Evolutionary conservation across 1,140 invertebrate species (phyloP).

Genomic region (Ridgeia piscesae): DNA sequence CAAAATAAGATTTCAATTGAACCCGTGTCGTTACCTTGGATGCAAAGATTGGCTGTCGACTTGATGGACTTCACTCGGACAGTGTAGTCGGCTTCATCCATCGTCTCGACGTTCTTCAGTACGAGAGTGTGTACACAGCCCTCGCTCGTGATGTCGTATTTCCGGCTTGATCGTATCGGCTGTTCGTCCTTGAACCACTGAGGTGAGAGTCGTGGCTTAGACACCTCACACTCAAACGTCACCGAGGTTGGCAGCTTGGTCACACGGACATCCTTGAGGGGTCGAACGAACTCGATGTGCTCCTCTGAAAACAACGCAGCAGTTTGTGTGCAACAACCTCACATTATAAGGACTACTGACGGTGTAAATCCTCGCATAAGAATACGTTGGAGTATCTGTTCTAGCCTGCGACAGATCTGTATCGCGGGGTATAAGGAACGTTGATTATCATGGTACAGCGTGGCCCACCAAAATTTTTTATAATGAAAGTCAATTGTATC

Average conservation of each 20-base stretch:
- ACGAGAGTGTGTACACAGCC: constrained; percentile 21
- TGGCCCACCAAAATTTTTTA: too few species aligned
- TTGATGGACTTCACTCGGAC: constrained; percentile 57
- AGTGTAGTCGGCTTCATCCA: constrained; percentile 40
- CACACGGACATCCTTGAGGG: constrained; percentile 47
- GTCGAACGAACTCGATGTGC: constrained; percentile 46
- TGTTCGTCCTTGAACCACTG: constrained; percentile 43
- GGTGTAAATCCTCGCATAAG: background rate
- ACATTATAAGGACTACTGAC: background rate
- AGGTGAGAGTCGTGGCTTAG: constrained; percentile 41
- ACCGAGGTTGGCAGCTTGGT: constrained; percentile 46
- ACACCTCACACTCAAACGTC: constrained; percentile 54
- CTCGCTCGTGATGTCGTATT: constrained; percentile 13
- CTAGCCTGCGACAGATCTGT: too few species aligned
- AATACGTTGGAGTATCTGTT: background rate
- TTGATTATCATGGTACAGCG: too few species aligned
- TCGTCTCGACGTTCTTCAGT: constrained; percentile 25
- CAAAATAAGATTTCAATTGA: too few species aligned
- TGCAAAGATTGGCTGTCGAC: constrained; percentile 73
- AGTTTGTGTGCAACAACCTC: background rate
- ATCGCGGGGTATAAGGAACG: too few species aligned
- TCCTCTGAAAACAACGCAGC: constrained; percentile 36
- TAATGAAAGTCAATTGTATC: background rate
- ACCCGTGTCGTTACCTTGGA: constrained; percentile 69
- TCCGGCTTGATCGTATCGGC: constrained; percentile 22